Evolutionary conservation across 1,140 invertebrate genomes (phyloP).

Genomic region (Sminthurides bifidus): DNA sequence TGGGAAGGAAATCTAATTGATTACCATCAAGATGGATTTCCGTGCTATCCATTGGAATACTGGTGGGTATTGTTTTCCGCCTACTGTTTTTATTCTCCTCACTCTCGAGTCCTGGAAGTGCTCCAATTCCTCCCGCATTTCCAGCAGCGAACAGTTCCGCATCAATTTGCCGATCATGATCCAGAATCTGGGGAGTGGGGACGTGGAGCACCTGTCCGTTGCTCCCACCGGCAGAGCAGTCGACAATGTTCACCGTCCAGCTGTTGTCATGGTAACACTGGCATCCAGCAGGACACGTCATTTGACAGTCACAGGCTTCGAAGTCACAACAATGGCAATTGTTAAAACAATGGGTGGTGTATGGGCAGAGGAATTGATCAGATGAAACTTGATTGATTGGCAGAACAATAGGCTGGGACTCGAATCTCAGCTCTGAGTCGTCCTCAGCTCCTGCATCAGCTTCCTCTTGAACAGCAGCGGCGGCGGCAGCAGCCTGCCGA

Average conservation of each 20-base stretch:
- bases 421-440: neutral
- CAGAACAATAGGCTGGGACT: neutral
- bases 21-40: slow-evolving; percentile 88
- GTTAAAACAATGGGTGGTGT: slow-evolving; percentile 84
- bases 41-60: slow-evolving; percentile 86
- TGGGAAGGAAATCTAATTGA: slow-evolving; percentile 60
- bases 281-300: slow-evolving; percentile 75
- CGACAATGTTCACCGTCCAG: slow-evolving; percentile 84
- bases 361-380: slow-evolving; percentile 41
- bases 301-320: slow-evolving; percentile 88
- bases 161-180: too few species aligned
- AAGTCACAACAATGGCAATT: slow-evolving; percentile 88
- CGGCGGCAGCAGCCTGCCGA: neutral
- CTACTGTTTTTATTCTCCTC: too few species aligned
- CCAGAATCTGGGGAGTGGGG: too few species aligned
- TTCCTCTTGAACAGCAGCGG: neutral
- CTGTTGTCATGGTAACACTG: slow-evolving; percentile 84
- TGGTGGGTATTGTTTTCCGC: slow-evolving; percentile 59
- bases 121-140: too few species aligned
- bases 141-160: too few species aligned
- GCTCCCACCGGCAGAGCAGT: slow-evolving; percentile 58
- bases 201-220: too few species aligned
- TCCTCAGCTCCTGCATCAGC: neutral
- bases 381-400: neutral
- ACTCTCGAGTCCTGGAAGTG: too few species aligned